Evolutionary conservation across 2,888 invertebrate genomes (phyloP).

Genomic region (Punctoribates punctum): DNA sequence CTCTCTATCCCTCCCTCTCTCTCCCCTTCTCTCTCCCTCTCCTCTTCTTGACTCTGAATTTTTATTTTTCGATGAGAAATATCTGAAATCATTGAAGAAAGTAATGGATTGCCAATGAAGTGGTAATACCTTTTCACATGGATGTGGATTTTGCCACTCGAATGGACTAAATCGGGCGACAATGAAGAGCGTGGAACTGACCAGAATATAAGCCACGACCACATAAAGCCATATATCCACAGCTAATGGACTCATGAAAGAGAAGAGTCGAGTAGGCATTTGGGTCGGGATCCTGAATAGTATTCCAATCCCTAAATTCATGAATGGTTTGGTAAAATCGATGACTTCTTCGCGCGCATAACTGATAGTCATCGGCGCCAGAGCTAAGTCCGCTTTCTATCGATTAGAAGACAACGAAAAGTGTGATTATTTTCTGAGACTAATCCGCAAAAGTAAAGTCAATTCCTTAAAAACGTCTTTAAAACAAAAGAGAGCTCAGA

Average conservation of each 20-base stretch:
- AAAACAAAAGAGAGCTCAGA: not conserved
- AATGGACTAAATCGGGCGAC: conserved; percentile 92
- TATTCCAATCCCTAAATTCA: conserved; percentile 68
- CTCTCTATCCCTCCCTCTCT: conserved; percentile 15
- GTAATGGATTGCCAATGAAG: not conserved
- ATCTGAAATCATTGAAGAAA: not conserved
- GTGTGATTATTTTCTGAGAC: not conserved
- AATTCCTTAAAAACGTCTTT: not conserved
- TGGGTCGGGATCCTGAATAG: conserved; percentile 75
- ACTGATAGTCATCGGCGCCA: conserved; percentile 96
- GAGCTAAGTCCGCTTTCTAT: conserved; percentile 69
- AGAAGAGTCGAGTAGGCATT: conserved; percentile 81
- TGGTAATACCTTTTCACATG: conserved; percentile 50
- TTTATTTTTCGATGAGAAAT: no score
- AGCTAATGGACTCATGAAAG: conserved; percentile 92
- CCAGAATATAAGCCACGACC: conserved; percentile 85
- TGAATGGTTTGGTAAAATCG: conserved; percentile 96
- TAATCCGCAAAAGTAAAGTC: no score
- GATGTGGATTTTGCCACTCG: conserved; percentile 57
- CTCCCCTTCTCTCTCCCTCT: not conserved
- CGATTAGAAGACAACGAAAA: not conserved
- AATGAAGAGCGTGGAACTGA: conserved; percentile 88
- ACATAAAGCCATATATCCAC: conserved; percentile 95
- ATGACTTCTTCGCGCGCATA: conserved; percentile 91
- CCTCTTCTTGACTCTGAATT: not conserved